These are phyloP conservation scores for Eristalinus aeneus DNA, from an alignment of 2,888 invertebrate species.

Conservation along the genomic window DNA sequence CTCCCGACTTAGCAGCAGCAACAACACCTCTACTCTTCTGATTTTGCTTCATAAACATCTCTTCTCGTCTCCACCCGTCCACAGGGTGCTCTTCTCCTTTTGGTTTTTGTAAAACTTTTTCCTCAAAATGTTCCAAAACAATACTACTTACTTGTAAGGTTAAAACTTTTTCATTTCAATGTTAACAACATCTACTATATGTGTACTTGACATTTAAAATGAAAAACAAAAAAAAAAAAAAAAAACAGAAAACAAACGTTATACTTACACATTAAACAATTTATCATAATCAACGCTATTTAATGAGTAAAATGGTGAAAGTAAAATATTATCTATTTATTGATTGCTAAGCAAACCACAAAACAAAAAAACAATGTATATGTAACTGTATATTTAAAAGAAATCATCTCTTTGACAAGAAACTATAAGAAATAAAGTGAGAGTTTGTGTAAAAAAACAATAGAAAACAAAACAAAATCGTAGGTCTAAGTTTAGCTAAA, in stretches of 20 bases:
- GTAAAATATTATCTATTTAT: conserved; percentile 49
- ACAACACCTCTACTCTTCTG: conserved; percentile 31
- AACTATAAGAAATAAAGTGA: conserved; percentile 46
- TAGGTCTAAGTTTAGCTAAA: conserved; percentile 43
- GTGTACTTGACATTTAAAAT: conserved; percentile 56
- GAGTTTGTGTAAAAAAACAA: conserved; percentile 40
- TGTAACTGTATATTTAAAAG: conserved; percentile 70
- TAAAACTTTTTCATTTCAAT: conserved; percentile 47
- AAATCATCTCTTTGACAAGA: conserved; percentile 58
- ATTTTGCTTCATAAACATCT: conserved; percentile 36
- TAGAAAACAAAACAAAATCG: conserved; percentile 18
- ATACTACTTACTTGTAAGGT: conserved; percentile 44
- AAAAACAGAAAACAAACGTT: conserved; percentile 15
- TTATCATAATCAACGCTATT: conserved; percentile 69
- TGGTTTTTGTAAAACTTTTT: conserved; percentile 57
- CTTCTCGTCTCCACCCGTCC: neutral
- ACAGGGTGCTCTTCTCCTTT: neutral
- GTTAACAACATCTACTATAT: conserved; percentile 65
- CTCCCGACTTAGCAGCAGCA: conserved; percentile 20
- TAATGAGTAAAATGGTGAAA: conserved; percentile 32
- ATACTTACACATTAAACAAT: conserved; percentile 52
- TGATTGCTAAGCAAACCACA: conserved; percentile 68
- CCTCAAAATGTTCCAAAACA: conserved; percentile 21
- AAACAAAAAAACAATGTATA: conserved; percentile 68
- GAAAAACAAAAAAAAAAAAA: conserved; percentile 18